A percentile compares a stretch with the other conserved stretches of the same genome.
These are phyloP conservation scores for Tenebrosternarchus preto DNA, from an alignment of 2,113 vertebrate species.

Conservation along the genomic window DNA sequence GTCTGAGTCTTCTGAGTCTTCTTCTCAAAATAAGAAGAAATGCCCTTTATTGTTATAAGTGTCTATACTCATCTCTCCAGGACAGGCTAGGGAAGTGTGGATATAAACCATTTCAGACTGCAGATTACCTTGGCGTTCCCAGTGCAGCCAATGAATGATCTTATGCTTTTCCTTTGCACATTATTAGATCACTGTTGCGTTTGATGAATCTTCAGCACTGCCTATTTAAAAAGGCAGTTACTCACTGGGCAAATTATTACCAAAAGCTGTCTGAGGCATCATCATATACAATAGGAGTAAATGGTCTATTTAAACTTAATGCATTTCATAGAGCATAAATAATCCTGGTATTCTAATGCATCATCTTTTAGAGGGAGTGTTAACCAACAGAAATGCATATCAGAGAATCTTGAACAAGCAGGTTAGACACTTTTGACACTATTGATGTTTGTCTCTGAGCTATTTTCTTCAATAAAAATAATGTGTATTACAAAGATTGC, in stretches of 20 bases:
- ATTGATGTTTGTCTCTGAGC: too few relatives aligned
- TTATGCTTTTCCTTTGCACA: slow-evolving; percentile 3
- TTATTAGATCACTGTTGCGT: slow-evolving; percentile 38
- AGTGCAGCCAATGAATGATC: slow-evolving; percentile 19
- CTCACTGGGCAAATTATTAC: neutral
- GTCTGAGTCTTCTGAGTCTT: neutral
- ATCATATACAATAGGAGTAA: neutral
- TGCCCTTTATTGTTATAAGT: too few relatives aligned
- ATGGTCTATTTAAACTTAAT: neutral
- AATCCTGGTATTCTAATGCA: too few relatives aligned
- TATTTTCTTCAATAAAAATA: too few relatives aligned
- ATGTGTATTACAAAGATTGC: too few relatives aligned
- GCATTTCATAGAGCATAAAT: too few relatives aligned
- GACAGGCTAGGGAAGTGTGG: neutral
- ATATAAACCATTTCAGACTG: slow-evolving; percentile 34
- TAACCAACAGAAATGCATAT: too few relatives aligned
- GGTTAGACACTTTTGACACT: too few relatives aligned
- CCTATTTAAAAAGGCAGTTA: slow-evolving; percentile 12
- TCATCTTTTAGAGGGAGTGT: too few relatives aligned
- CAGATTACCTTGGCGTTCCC: slow-evolving; percentile 20
- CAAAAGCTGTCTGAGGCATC: neutral
- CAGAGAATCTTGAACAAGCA: too few relatives aligned
- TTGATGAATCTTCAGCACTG: slow-evolving; percentile 30
- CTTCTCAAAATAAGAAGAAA: neutral
- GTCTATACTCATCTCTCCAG: neutral